Evolutionary conservation across 1,140 invertebrate species (phyloP).

Genomic region (Bombyx mori): ASM3026992v2 NC_085125.1:5597501-5598000

Average conservation of each 20-base stretch:
- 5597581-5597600: constrained; percentile 20
- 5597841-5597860: constrained; percentile 52
- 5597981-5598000: constrained; percentile 24
- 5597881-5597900: constrained; percentile 56
- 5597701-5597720: constrained; percentile 10
- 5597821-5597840: constrained; percentile 49
- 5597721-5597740: constrained; percentile 14
- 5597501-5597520: constrained; percentile 31
- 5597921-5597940: constrained; percentile 38
- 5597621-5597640: background rate
- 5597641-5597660: too few relatives aligned
- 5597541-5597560: constrained; percentile 18
- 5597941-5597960: constrained; percentile 53
- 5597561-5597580: constrained; percentile 29
- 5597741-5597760: constrained; percentile 14
- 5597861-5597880: constrained; percentile 57
- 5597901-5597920: constrained; percentile 38
- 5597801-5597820: constrained; percentile 45
- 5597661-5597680: constrained; percentile 13
- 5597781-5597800: constrained; percentile 12
- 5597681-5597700: constrained; percentile 10
- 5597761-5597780: constrained; percentile 10
- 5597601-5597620: constrained; percentile 10
- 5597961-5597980: constrained; percentile 49
- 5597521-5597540: constrained; percentile 9